These are phyloP conservation scores for Prenolepis imparis DNA, from an alignment of 2,888 invertebrate species.

Conservation along the genomic window DNA sequence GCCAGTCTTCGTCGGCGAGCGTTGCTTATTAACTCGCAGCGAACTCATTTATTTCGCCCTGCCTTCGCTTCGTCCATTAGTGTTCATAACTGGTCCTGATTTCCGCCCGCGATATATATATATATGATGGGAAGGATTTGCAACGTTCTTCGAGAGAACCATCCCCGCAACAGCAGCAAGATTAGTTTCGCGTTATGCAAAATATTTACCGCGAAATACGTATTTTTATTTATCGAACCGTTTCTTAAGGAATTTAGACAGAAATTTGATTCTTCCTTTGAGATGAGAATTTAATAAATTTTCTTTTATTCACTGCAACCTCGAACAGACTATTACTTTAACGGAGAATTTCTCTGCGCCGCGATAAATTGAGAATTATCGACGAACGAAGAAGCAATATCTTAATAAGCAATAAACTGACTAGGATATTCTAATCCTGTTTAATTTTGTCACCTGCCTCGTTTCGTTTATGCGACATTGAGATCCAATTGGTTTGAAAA, in stretches of 20 bases:
- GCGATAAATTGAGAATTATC: neutral
- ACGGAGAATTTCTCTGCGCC: neutral
- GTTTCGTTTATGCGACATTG: constrained; percentile 8
- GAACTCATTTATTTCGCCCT: constrained; percentile 53
- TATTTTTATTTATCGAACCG: neutral
- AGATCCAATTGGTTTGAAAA: constrained; percentile 22
- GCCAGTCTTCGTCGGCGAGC: constrained; percentile 27
- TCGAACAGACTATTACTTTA: neutral
- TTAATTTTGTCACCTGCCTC: constrained; percentile 6
- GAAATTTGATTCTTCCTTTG: neutral
- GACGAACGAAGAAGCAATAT: neutral
- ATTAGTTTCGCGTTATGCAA: constrained; percentile 11
- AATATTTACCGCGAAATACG: neutral
- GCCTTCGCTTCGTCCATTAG: constrained; percentile 35
- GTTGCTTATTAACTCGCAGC: constrained; percentile 56
- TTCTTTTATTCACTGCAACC: neutral
- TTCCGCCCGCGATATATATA: constrained; percentile 9
- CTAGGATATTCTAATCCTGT: neutral
- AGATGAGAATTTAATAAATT: neutral
- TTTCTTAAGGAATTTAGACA: neutral
- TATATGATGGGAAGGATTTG: neutral
- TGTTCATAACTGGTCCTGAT: constrained; percentile 46
- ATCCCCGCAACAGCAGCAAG: neutral
- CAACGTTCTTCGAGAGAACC: constrained; percentile 16
- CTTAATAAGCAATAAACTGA: neutral